Conservation (phyloP, 2,888 invertebrate species). For the Sphinx pinastri region DNA sequence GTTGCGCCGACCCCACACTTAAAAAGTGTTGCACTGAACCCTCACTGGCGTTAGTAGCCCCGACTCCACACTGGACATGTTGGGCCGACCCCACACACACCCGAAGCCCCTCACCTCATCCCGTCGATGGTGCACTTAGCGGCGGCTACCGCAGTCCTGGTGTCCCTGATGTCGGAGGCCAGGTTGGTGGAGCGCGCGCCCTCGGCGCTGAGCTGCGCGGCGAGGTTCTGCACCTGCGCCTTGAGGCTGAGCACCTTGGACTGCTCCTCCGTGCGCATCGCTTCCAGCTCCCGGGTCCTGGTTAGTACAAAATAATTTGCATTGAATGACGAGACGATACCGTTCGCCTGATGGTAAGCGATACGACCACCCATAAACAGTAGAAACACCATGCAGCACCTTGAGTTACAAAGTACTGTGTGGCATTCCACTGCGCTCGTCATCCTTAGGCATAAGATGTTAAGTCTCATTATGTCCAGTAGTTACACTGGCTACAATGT, state of each 20-base stretch:
- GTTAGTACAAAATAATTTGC: neutral
- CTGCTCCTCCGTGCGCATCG: slow-evolving; percentile 93
- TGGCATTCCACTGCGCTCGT: too few species aligned
- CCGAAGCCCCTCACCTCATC: slow-evolving; percentile 85
- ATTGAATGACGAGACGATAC: too few species aligned
- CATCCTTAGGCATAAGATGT: too few species aligned
- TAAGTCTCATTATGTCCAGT: too few species aligned
- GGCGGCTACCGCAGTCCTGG: slow-evolving; percentile 91
- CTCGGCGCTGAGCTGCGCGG: slow-evolving; percentile 89
- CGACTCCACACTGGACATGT: too few species aligned
- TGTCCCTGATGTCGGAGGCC: slow-evolving; percentile 63
- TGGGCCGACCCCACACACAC: neutral
- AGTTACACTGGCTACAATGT: too few species aligned
- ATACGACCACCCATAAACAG: too few species aligned
- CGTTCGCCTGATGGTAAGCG: too few species aligned
- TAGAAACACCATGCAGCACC: too few species aligned
- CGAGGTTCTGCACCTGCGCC: slow-evolving; percentile 92
- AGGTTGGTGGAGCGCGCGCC: slow-evolving; percentile 54
- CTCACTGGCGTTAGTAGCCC: neutral
- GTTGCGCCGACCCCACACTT: too few species aligned
- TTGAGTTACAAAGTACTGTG: too few species aligned
- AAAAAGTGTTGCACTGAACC: too few species aligned
- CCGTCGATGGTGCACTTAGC: slow-evolving; percentile 98
- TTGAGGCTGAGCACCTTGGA: slow-evolving; percentile 93
- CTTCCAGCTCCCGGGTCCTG: slow-evolving; percentile 91